Evolutionary conservation across 1,140 invertebrate species (phyloP).

Genomic region (Papilio xuthus): DNA sequence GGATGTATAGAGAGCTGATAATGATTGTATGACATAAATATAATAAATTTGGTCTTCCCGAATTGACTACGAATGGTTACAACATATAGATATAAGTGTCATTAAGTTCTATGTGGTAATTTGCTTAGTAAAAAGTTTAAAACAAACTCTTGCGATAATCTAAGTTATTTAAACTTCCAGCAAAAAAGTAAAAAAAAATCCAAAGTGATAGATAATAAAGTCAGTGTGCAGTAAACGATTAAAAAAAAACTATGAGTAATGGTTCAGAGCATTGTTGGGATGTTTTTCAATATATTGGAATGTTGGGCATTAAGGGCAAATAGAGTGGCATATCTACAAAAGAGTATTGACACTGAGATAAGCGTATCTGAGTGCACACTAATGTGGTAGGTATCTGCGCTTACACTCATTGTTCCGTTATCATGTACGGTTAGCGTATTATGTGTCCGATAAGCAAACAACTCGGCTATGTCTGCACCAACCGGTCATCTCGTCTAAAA

Average conservation of each 20-base stretch:
- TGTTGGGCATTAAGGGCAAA: slow-evolving; percentile 75
- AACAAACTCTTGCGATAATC: background rate
- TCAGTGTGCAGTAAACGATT: slow-evolving; percentile 32
- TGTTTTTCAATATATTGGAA: slow-evolving; percentile 71
- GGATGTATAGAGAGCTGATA: too few relatives aligned
- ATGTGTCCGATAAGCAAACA: slow-evolving; percentile 76
- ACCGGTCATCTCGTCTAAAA: background rate
- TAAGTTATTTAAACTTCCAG: slow-evolving; percentile 35
- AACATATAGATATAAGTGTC: background rate
- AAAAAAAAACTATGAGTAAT: slow-evolving; percentile 55
- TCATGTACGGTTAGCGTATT: slow-evolving; percentile 73
- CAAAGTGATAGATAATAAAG: slow-evolving; percentile 34
- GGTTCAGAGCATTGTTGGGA: slow-evolving; percentile 65
- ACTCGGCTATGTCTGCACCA: slow-evolving; percentile 17
- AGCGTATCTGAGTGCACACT: slow-evolving; percentile 73
- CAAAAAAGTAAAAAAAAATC: slow-evolving; percentile 32
- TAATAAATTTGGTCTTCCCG: too few relatives aligned
- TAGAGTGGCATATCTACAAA: slow-evolving; percentile 78
- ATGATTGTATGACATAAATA: too few relatives aligned
- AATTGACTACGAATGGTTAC: background rate
- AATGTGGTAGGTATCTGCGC: slow-evolving; percentile 69
- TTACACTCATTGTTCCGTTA: slow-evolving; percentile 77
- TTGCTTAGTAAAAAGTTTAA: slow-evolving; percentile 16
- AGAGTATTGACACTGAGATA: slow-evolving; percentile 79
- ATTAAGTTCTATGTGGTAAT: background rate